These are phyloP conservation scores for Himalopsyche anomala DNA, from an alignment of 2,888 invertebrate species.

Conservation along the genomic window DNA sequence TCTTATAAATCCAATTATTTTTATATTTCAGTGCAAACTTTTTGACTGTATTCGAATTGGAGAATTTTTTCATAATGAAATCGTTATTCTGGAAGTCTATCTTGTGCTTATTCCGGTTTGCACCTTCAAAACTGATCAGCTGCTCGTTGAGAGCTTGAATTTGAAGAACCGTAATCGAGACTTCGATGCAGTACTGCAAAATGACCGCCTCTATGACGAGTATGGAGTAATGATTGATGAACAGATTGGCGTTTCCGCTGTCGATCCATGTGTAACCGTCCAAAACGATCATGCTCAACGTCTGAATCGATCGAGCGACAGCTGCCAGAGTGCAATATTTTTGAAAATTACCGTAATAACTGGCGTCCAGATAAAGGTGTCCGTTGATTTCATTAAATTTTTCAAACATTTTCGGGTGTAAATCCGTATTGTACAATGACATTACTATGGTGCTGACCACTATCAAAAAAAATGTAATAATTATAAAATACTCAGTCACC, in stretches of 20 bases:
- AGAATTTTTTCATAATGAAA: not conserved
- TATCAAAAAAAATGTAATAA: not conserved
- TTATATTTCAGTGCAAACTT: not conserved
- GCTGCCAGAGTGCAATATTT: not conserved
- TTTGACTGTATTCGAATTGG: not conserved
- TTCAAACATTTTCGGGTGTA: not conserved
- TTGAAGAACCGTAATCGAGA: not conserved
- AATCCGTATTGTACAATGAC: not conserved
- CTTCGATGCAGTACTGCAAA: not conserved
- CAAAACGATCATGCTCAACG: not conserved
- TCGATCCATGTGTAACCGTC: not conserved
- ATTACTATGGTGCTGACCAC: not conserved
- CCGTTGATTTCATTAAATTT: not conserved
- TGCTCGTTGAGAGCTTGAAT: not conserved
- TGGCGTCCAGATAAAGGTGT: not conserved
- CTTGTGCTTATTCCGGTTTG: not conserved
- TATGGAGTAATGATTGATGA: not conserved
- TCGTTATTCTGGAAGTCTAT: not conserved
- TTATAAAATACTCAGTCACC: not conserved
- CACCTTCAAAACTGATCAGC: not conserved
- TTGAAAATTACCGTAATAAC: not conserved
- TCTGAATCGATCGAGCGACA: not conserved
- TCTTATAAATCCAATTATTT: not conserved
- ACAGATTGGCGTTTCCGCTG: not conserved
- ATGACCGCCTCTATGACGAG: not conserved